Evolutionary conservation across 2,113 vertebrate species (phyloP).

Genomic region (Mobula birostris): DNA sequence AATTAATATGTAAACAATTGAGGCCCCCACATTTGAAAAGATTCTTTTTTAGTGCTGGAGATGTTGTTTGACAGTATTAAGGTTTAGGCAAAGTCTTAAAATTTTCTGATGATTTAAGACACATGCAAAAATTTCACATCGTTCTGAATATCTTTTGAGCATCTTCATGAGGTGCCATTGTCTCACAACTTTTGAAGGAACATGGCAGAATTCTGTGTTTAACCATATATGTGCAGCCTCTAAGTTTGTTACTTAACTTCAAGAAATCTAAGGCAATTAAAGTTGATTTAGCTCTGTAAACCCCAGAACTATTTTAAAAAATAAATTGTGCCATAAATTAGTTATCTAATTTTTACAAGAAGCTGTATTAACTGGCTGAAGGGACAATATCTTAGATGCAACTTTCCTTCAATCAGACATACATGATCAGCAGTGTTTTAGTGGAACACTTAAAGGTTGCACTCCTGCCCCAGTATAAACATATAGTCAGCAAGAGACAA

Average conservation of each 20-base stretch:
- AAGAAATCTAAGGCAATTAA: not conserved
- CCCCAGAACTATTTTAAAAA: not conserved
- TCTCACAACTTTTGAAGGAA: not conserved
- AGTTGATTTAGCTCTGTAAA: not conserved
- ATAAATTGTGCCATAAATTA: not conserved
- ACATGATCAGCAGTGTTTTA: not conserved
- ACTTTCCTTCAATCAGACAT: not conserved
- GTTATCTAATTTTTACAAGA: conserved; percentile 18
- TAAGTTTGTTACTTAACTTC: not conserved
- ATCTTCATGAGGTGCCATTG: not conserved
- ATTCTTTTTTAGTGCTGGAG: not conserved
- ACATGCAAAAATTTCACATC: not conserved
- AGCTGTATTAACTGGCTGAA: not conserved
- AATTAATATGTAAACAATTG: not conserved
- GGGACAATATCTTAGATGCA: conserved; percentile 1
- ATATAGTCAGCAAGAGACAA: conserved; percentile 35
- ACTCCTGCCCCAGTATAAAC: not conserved
- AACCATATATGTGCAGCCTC: not conserved
- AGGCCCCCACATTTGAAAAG: not conserved
- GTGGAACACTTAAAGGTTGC: conserved; percentile 22
- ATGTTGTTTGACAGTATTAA: not conserved
- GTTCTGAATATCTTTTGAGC: not conserved
- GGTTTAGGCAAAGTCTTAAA: not conserved
- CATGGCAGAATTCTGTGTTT: not conserved
- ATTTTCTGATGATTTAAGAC: not conserved